These are phyloP conservation scores for Nemotelus nigrinus DNA, from an alignment of 2,888 invertebrate genomes.

Conservation along the genomic window DNA sequence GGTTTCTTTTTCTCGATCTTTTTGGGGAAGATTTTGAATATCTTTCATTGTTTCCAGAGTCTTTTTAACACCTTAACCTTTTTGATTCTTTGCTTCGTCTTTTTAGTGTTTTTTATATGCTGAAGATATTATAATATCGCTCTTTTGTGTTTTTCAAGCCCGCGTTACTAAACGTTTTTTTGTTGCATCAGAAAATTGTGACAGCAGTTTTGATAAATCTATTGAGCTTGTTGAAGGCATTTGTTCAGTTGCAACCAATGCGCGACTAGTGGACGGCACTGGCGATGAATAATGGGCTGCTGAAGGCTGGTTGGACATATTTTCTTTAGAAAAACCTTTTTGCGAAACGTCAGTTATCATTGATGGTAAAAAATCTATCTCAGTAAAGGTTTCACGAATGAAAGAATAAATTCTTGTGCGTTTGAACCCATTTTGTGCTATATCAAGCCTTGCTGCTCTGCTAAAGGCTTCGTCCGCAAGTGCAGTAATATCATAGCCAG, in stretches of 20 bases:
- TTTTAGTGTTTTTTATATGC: not conserved
- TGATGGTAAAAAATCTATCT: not conserved
- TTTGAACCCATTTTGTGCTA: slow-evolving; percentile 21
- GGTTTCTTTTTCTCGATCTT: not conserved
- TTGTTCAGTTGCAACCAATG: not conserved
- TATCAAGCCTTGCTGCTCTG: slow-evolving; percentile 9
- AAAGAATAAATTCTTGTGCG: slow-evolving; percentile 28
- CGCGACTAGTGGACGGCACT: not conserved
- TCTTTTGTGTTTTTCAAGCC: not conserved
- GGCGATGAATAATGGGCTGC: not conserved
- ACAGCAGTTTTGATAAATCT: not conserved
- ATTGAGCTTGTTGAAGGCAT: not conserved
- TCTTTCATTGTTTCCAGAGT: slow-evolving; percentile 18
- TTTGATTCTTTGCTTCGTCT: not conserved
- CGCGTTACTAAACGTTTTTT: not conserved
- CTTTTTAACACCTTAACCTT: not conserved
- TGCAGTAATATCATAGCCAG: slow-evolving; percentile 27
- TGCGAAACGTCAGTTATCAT: too few species aligned
- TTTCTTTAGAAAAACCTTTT: not conserved
- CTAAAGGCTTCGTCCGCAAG: slow-evolving; percentile 2
- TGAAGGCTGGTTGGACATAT: not conserved
- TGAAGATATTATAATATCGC: not conserved
- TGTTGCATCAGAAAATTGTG: not conserved
- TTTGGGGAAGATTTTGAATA: not conserved
- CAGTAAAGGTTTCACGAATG: slow-evolving; percentile 16